phyloP scores from a whole-genome alignment of 2,113 vertebrate species.

The Thymallus thymallus region DNA sequence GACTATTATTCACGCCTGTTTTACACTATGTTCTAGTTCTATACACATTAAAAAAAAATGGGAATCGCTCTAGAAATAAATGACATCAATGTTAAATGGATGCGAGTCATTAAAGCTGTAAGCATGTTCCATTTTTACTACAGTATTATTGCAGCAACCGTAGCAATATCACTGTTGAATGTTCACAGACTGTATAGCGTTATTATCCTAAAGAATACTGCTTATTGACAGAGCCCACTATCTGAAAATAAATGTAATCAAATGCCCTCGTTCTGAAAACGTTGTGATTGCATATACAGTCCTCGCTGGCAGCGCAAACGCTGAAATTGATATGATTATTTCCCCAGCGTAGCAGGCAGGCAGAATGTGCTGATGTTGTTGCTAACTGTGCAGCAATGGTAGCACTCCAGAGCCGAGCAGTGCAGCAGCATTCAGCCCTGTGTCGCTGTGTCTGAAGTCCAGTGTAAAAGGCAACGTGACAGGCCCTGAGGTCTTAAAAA shows the following conservation, averaged over 20 bases:
- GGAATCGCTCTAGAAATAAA: slow-evolving; percentile 13
- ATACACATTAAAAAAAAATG: slow-evolving; percentile 8
- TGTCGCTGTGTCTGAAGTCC: background rate
- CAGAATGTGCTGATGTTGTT: slow-evolving; percentile 64
- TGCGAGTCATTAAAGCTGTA: background rate
- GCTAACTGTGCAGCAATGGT: slow-evolving; percentile 14
- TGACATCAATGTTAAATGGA: slow-evolving; percentile 14
- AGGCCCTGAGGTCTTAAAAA: background rate
- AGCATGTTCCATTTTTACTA: background rate
- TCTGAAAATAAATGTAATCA: slow-evolving; percentile 36
- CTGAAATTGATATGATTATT: slow-evolving; percentile 52
- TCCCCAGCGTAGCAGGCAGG: slow-evolving; percentile 41
- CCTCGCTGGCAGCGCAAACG: slow-evolving; percentile 44
- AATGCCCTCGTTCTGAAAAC: slow-evolving; percentile 34
- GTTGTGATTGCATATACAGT: slow-evolving; percentile 37
- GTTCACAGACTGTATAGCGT: background rate
- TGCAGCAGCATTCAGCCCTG: background rate
- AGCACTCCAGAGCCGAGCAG: background rate
- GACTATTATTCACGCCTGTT: background rate
- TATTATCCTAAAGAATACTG: background rate
- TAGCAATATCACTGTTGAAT: background rate
- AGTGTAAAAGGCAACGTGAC: background rate
- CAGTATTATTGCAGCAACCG: background rate
- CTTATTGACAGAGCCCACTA: slow-evolving; percentile 1
- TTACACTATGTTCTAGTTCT: slow-evolving; percentile 2